Evolutionary conservation across 2,113 vertebrate genomes (phyloP).

Genomic region (Pangasianodon gigas): DNA sequence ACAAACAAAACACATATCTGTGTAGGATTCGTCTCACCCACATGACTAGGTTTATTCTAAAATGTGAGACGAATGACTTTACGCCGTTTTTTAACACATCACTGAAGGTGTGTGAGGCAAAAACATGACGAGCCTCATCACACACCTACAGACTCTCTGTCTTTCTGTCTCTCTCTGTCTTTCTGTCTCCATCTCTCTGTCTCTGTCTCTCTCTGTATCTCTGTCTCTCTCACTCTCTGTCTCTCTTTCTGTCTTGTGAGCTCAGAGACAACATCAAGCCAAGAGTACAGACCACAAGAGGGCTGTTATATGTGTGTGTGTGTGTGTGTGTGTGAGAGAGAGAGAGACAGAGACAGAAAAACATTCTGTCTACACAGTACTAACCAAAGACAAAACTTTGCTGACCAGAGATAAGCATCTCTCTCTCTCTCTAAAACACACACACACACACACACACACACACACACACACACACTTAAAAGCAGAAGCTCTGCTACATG

Average conservation of each 20-base stretch:
- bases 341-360: no score
- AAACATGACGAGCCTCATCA: neutral
- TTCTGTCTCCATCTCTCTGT: neutral
- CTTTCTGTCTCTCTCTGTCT: neutral
- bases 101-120: neutral
- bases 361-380: neutral
- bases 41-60: neutral
- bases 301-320: no score
- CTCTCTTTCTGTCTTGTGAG: neutral
- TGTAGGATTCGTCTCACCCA: neutral
- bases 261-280: no score
- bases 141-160: neutral
- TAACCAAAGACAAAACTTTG: neutral
- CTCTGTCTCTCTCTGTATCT: neutral
- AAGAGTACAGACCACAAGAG: no score
- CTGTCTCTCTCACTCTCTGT: neutral
- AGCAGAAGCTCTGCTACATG: neutral
- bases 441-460: slow-evolving; percentile 1
- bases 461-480: neutral
- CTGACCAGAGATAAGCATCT: neutral
- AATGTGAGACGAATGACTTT: neutral
- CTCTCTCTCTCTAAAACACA: neutral
- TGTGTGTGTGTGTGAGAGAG: no score
- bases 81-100: neutral
- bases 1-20: neutral